A percentile compares a stretch with the other conserved stretches of the same genome.
Conservation (phyloP, 2,113 vertebrate genomes). For the Tauraco erythrolophus region DNA sequence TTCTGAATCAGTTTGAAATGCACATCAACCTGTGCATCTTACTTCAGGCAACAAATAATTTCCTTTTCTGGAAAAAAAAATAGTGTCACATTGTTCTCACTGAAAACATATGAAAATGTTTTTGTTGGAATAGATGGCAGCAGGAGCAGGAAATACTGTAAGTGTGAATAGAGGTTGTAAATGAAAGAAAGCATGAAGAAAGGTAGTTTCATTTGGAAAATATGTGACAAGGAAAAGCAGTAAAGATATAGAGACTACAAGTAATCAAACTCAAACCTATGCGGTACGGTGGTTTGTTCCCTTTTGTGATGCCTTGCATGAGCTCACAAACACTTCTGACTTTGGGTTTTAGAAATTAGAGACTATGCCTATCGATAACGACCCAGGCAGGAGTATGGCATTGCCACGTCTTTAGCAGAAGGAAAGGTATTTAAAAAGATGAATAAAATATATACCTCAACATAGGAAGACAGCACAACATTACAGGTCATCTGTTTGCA, state of each 20-base stretch:
- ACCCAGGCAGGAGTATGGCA: background rate
- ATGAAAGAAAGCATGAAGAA: background rate
- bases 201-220: background rate
- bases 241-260: background rate
- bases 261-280: background rate
- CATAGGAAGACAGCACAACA: background rate
- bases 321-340: background rate
- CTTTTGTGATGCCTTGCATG: background rate
- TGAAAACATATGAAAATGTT: background rate
- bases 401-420: background rate
- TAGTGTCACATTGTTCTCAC: background rate
- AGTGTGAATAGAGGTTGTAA: background rate
- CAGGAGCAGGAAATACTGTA: background rate
- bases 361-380: background rate
- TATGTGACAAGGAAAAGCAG: background rate
- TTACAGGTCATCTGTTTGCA: background rate
- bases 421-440: background rate
- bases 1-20: background rate
- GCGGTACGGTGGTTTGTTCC: background rate
- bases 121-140: background rate
- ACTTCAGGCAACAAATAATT: background rate
- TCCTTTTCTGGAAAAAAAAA: background rate
- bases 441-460: background rate
- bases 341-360: background rate
- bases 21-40: background rate